Percentiles rank a stretch among this genome's conserved stretches.
These are phyloP conservation scores for Drosophila nigrodunni DNA, from an alignment of 1,140 invertebrate genomes.

Conservation along the genomic window DNA sequence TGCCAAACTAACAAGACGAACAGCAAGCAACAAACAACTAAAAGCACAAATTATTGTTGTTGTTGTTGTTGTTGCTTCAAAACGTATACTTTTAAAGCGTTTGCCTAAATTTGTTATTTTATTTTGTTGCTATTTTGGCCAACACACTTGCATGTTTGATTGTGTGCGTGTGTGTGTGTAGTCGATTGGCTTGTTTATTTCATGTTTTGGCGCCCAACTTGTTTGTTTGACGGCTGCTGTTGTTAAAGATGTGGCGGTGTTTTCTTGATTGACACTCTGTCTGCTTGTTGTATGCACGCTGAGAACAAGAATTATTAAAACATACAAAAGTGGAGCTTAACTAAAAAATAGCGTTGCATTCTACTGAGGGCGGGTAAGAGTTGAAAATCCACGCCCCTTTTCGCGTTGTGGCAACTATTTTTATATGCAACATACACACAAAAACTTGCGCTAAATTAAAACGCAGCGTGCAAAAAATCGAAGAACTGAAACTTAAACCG, in stretches of 20 bases:
- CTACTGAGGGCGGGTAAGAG: background rate
- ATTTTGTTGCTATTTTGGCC: slow-evolving; percentile 12
- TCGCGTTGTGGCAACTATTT: slow-evolving; percentile 35
- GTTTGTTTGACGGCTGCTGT: slow-evolving; percentile 50
- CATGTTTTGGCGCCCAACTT: slow-evolving; percentile 79
- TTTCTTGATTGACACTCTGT: slow-evolving; percentile 60
- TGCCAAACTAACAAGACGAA: slow-evolving; percentile 46
- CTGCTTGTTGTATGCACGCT: background rate
- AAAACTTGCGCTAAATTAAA: slow-evolving; percentile 68
- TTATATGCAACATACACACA: slow-evolving; percentile 20
- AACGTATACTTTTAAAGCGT: slow-evolving; percentile 21
- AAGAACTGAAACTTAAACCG: slow-evolving; percentile 44
- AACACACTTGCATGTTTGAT: slow-evolving; percentile 5
- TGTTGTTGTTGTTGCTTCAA: slow-evolving; percentile 15
- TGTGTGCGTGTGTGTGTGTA: slow-evolving; percentile 38
- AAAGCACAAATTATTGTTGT: slow-evolving; percentile 57
- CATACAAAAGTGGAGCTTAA: background rate
- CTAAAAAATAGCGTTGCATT: slow-evolving; percentile 6
- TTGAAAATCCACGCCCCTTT: slow-evolving; percentile 11
- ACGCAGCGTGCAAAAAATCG: slow-evolving; percentile 34
- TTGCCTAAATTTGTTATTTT: slow-evolving; percentile 34
- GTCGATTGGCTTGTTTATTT: slow-evolving; percentile 78
- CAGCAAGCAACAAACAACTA: slow-evolving; percentile 7
- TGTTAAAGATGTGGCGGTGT: slow-evolving; percentile 41
- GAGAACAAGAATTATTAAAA: slow-evolving; percentile 1